A percentile compares a stretch with the other conserved stretches of the same genome.
These are phyloP conservation scores for Amorpha juglandis DNA, from an alignment of 2,888 invertebrate genomes.

Conservation along the genomic window DNA sequence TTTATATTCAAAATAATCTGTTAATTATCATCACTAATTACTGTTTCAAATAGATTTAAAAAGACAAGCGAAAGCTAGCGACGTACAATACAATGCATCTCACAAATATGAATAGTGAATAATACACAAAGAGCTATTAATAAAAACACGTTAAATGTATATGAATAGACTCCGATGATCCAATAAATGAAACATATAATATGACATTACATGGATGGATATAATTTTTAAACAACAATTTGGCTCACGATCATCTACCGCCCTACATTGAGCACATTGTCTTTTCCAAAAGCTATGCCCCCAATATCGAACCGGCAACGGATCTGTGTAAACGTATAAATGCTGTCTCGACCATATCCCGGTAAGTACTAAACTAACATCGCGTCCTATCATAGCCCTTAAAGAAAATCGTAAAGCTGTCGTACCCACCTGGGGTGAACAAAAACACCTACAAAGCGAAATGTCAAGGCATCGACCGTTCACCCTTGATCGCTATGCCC, in stretches of 20 bases:
- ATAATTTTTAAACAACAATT: conserved; percentile 44
- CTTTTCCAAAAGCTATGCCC: conserved; percentile 62
- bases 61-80: neutral
- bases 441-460: conserved; percentile 64
- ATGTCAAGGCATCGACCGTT: conserved; percentile 42
- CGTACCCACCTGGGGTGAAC: conserved; percentile 43
- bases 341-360: conserved; percentile 50
- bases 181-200: conserved; percentile 32
- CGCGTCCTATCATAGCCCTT: conserved; percentile 49
- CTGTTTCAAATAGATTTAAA: neutral
- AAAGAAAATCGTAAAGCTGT: conserved; percentile 56
- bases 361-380: conserved; percentile 50
- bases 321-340: conserved; percentile 52
- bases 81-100: neutral
- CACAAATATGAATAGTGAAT: neutral
- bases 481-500: conserved; percentile 69
- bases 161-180: conserved; percentile 28
- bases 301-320: conserved; percentile 34
- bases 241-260: conserved; percentile 41
- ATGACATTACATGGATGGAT: conserved; percentile 47
- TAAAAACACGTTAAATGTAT: conserved; percentile 32
- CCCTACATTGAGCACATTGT: conserved; percentile 64
- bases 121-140: conserved; percentile 24
- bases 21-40: neutral
- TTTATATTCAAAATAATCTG: neutral